These are phyloP conservation scores for Drosophila repleta DNA, from an alignment of 1,140 invertebrate genomes.

Conservation along the genomic window DNA sequence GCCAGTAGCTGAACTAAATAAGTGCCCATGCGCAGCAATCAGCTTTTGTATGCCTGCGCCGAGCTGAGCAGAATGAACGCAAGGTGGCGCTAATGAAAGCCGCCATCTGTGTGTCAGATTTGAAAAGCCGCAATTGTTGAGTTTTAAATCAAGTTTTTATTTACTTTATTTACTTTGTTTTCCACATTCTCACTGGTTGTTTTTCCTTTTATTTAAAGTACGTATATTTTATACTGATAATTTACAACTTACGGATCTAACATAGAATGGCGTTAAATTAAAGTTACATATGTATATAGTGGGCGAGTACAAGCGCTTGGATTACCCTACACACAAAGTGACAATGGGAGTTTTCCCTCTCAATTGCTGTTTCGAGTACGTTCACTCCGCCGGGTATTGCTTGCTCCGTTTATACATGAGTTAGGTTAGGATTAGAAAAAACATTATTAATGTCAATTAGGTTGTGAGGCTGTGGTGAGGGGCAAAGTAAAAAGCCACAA, in stretches of 20 bases:
- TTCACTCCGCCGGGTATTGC: not conserved
- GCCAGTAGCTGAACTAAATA: not conserved
- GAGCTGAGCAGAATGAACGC: not conserved
- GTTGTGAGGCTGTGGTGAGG: slow-evolving; percentile 11
- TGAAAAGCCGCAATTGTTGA: not conserved
- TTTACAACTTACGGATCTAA: slow-evolving; percentile 77
- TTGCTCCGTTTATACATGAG: slow-evolving; percentile 34
- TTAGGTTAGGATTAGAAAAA: slow-evolving; percentile 18
- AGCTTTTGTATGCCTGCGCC: slow-evolving; percentile 6
- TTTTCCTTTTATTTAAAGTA: slow-evolving; percentile 51
- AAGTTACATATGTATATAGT: slow-evolving; percentile 74
- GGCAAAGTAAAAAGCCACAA: slow-evolving; percentile 69
- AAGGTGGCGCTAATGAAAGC: slow-evolving; percentile 3
- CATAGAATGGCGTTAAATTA: slow-evolving; percentile 80
- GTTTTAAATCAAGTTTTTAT: slow-evolving; percentile 70
- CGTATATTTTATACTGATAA: slow-evolving; percentile 78
- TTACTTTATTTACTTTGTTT: slow-evolving; percentile 62
- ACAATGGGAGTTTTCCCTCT: not conserved
- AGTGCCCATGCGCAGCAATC: not conserved
- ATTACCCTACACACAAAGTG: slow-evolving; percentile 25
- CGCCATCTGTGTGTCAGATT: slow-evolving; percentile 12
- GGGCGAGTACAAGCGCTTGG: slow-evolving; percentile 62
- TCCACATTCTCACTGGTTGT: slow-evolving; percentile 75
- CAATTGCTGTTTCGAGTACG: not conserved
- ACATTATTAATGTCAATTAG: slow-evolving; percentile 35